Percentiles rank a stretch among this genome's conserved stretches.
Evolutionary conservation across 1,140 invertebrate species (phyloP).

Genomic region (Tetranychus cinnabarinus): DNA sequence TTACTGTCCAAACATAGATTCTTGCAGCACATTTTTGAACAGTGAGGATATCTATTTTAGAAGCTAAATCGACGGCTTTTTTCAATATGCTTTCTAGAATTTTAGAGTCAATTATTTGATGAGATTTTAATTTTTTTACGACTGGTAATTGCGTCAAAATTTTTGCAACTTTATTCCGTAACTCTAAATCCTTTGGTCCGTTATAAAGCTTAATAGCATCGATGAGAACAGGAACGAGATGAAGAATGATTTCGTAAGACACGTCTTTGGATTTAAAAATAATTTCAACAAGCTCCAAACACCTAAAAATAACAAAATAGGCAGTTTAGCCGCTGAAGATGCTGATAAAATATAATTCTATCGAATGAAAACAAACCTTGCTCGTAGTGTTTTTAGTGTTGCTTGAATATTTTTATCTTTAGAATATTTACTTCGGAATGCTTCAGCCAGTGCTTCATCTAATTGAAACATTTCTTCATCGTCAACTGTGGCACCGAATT

Average conservation of each 20-base stretch:
- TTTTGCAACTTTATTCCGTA: background rate
- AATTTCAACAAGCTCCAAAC: background rate
- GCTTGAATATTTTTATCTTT: background rate
- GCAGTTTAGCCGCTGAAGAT: background rate
- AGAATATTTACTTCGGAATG: background rate
- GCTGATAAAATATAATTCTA: too few species aligned
- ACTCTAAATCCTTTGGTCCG: background rate
- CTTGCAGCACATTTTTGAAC: background rate
- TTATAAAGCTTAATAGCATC: background rate
- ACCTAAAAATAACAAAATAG: background rate
- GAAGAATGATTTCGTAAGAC: background rate
- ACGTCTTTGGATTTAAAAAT: background rate
- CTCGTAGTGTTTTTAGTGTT: background rate
- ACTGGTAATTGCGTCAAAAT: background rate
- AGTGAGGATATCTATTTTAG: background rate
- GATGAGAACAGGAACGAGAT: background rate
- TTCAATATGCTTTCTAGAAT: background rate
- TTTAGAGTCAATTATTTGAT: background rate
- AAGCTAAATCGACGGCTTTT: background rate
- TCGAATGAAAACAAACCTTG: too few species aligned
- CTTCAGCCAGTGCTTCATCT: background rate
- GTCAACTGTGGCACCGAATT: background rate
- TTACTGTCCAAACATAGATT: background rate
- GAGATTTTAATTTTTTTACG: background rate
- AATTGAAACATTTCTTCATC: constrained; percentile 1